A percentile compares a stretch with the other conserved stretches of the same genome.
These are phyloP conservation scores for Microctonus hyperodae DNA, from an alignment of 2,888 invertebrate species.

Conservation along the genomic window DNA sequence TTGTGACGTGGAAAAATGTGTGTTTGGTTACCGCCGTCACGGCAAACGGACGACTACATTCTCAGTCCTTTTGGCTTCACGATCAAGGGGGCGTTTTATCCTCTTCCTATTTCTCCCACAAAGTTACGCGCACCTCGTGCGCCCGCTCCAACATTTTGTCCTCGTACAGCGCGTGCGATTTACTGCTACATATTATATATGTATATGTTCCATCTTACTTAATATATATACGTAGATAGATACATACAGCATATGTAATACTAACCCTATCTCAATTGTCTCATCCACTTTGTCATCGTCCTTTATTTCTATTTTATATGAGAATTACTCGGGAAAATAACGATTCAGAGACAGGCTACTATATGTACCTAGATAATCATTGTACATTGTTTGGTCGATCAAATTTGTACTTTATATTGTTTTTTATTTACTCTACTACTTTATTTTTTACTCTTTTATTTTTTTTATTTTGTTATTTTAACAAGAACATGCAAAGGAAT, in stretches of 20 bases:
- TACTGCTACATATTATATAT: background rate
- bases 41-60: conserved; percentile 31
- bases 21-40: conserved; percentile 24
- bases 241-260: too few species aligned
- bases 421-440: too few species aligned
- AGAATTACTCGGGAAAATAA: background rate
- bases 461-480: too few species aligned
- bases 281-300: conserved; percentile 5
- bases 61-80: conserved; percentile 19
- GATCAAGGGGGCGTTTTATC: conserved; percentile 15
- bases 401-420: too few species aligned
- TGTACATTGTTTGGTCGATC: background rate
- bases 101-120: background rate
- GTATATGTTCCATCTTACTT: background rate
- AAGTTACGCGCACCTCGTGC: conserved; percentile 17
- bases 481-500: too few species aligned
- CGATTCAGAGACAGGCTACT: background rate
- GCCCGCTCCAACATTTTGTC: conserved; percentile 20
- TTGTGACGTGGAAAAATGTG: background rate
- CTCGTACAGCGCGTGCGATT: background rate
- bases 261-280: background rate
- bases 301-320: conserved; percentile 22
- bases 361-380: too few species aligned
- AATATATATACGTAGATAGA: too few species aligned
- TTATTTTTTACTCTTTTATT: too few species aligned